Percentiles rank a stretch among this genome's conserved stretches.
Evolutionary conservation across 2,113 vertebrate genomes (phyloP).

Genomic region (Prietella phreatophila): DNA sequence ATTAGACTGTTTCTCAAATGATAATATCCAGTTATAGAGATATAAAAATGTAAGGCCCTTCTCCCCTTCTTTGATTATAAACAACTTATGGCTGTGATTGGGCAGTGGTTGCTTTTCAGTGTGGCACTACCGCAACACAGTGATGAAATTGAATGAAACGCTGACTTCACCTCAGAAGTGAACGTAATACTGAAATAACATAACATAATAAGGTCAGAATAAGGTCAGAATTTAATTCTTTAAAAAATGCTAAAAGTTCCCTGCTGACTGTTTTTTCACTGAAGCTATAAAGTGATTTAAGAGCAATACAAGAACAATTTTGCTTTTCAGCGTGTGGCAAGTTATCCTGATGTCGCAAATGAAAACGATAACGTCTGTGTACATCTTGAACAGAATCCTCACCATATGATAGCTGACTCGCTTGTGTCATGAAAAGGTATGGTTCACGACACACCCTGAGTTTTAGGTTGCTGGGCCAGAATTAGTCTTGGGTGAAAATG

Average conservation of each 20-base stretch:
- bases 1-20: neutral
- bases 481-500: neutral
- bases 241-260: neutral
- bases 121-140: neutral
- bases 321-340: neutral
- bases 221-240: neutral
- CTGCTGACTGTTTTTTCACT: neutral
- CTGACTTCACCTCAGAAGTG: neutral
- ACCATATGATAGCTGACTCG: neutral
- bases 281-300: neutral
- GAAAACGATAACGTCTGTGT: neutral
- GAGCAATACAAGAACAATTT: neutral
- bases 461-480: neutral
- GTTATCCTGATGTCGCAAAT: neutral
- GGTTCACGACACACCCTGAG: neutral
- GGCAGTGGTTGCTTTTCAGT: neutral
- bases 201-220: neutral
- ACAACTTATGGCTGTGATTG: neutral
- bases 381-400: neutral
- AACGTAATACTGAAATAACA: neutral
- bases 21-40: neutral
- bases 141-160: neutral
- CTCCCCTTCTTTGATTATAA: neutral
- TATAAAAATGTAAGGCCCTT: neutral
- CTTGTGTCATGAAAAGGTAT: neutral